phyloP scores from a whole-genome alignment of 2,888 invertebrate genomes.

The Schizotus pectinicornis region DNA sequence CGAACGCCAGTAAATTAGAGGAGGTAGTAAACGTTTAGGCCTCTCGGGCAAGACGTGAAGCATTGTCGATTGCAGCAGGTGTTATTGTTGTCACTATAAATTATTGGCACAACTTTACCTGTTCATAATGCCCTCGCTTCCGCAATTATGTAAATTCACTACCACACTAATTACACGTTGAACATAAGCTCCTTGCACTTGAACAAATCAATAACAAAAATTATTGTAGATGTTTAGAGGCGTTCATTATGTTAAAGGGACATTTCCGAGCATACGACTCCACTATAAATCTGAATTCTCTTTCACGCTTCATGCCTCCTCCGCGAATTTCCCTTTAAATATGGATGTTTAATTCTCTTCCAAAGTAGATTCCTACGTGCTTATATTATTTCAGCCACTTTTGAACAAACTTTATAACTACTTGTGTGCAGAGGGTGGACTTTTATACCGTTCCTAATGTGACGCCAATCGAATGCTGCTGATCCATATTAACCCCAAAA shows the following conservation, averaged over 20 bases:
- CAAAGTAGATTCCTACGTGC: conserved; percentile 36
- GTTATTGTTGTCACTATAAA: conserved; percentile 58
- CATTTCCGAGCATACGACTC: conserved; percentile 30
- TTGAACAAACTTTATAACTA: conserved; percentile 32
- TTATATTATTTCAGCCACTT: conserved; percentile 34
- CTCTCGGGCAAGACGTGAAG: conserved; percentile 44
- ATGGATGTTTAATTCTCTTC: conserved; percentile 39
- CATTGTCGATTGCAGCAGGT: conserved; percentile 58
- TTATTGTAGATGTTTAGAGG: conserved; percentile 26
- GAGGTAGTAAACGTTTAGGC: conserved; percentile 39
- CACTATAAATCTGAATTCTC: conserved; percentile 37
- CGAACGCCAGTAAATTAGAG: conserved; percentile 39
- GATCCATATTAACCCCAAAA: not conserved
- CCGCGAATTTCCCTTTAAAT: conserved; percentile 34
- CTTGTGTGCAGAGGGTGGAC: conserved; percentile 17
- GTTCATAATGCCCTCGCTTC: conserved; percentile 53
- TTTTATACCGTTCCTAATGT: conserved; percentile 20
- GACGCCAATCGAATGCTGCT: conserved; percentile 12
- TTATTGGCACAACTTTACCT: conserved; percentile 57
- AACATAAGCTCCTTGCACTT: conserved; percentile 36
- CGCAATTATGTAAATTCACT: conserved; percentile 54
- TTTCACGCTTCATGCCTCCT: conserved; percentile 33
- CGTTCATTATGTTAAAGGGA: conserved; percentile 31
- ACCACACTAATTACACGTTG: conserved; percentile 44
- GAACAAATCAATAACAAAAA: conserved; percentile 36